Conservation (phyloP, 2,888 invertebrate genomes). For the Sphaerophoria taeniata region DNA sequence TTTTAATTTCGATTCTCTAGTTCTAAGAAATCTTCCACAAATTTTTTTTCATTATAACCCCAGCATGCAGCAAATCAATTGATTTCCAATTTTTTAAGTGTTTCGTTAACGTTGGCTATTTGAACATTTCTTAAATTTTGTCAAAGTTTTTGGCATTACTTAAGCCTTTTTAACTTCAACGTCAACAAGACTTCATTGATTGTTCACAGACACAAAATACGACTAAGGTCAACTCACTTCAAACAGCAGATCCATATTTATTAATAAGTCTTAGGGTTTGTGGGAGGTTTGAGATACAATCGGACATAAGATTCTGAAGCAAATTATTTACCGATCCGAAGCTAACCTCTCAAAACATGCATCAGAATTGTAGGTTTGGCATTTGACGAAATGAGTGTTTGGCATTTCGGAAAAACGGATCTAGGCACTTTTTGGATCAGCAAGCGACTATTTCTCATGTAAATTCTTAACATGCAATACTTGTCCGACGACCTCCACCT, state of each 20-base stretch:
- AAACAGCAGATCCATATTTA: slow-evolving; percentile 1
- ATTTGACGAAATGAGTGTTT: no score
- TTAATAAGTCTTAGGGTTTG: neutral
- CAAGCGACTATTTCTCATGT: no score
- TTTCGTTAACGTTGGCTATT: neutral
- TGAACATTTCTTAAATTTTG: neutral
- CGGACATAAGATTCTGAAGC: neutral
- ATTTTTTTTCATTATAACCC: slow-evolving; percentile 5
- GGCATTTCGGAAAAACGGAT: no score
- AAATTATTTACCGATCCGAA: no score
- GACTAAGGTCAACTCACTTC: slow-evolving; percentile 1
- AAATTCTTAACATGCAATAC: slow-evolving; percentile 80
- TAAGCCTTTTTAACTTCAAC: neutral
- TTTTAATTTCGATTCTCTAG: slow-evolving; percentile 29
- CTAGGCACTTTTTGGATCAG: no score
- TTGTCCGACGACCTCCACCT: slow-evolving; percentile 80
- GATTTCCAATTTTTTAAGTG: neutral
- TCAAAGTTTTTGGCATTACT: neutral
- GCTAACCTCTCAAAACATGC: no score
- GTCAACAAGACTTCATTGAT: neutral
- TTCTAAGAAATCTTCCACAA: slow-evolving; percentile 46
- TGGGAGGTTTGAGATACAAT: neutral
- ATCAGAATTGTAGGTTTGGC: no score
- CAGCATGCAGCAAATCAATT: slow-evolving; percentile 22
- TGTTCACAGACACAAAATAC: slow-evolving; percentile 3